Conservation (phyloP, 1,140 invertebrate species). For the Scylla paramamosain region DNA sequence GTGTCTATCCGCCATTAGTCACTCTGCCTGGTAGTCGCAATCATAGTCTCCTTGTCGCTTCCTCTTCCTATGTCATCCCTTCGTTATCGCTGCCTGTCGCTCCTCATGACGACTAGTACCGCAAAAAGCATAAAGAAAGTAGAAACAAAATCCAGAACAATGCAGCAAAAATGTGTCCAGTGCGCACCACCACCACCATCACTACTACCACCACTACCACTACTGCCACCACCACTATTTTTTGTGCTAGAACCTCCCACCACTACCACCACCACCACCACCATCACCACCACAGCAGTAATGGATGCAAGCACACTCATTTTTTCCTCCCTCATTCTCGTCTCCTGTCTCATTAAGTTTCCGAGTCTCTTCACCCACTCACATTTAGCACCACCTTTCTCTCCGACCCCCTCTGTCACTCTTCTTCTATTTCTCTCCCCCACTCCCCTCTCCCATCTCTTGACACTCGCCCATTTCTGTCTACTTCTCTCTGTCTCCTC, state of each 20-base stretch:
- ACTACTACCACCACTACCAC: not conserved
- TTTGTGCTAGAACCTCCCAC: no score
- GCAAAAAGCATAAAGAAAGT: not conserved
- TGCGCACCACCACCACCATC: not conserved
- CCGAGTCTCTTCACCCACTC: conserved; percentile 1
- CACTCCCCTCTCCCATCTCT: not conserved
- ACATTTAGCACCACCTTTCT: not conserved
- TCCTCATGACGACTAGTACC: not conserved
- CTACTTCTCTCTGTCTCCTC: conserved; percentile 26
- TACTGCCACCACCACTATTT: not conserved
- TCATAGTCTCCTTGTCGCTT: not conserved
- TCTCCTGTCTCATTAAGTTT: conserved; percentile 34
- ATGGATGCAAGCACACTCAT: conserved; percentile 27
- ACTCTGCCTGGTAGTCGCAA: not conserved
- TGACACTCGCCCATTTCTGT: conserved; percentile 1
- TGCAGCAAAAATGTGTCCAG: not conserved
- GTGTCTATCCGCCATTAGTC: no score
- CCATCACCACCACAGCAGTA: conserved; percentile 31
- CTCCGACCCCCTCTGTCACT: not conserved
- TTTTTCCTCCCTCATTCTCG: conserved; percentile 12
- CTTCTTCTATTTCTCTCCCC: not conserved
- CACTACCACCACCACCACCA: not conserved
- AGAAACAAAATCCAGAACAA: not conserved
- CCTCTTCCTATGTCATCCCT: not conserved
- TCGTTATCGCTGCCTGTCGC: no score